Percentiles rank a stretch among this genome's conserved stretches.
Evolutionary conservation across 2,888 invertebrate species (phyloP).

Genomic region (Megastigmus dorsalis): DNA sequence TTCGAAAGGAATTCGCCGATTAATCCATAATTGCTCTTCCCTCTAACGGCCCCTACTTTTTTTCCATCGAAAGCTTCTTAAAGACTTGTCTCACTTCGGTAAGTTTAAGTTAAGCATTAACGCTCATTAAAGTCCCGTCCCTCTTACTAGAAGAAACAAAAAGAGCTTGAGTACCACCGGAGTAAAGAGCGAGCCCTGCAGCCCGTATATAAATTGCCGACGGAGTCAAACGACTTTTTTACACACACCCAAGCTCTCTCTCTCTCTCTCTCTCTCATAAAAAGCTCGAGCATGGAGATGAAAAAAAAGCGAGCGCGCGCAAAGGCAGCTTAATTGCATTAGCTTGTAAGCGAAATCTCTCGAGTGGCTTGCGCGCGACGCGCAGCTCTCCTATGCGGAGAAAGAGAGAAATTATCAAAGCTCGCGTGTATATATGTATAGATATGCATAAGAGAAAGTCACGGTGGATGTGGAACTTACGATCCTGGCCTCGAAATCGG

Average conservation of each 20-base stretch:
- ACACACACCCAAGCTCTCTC: not conserved
- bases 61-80: conserved; percentile 21
- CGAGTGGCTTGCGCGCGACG: not conserved
- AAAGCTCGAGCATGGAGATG: not conserved
- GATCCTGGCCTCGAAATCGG: conserved; percentile 49
- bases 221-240: not conserved
- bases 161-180: not conserved
- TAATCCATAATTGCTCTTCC: conserved; percentile 29
- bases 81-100: not conserved
- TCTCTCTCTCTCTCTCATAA: not conserved
- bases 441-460: no score
- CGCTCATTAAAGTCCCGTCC: conserved; percentile 13
- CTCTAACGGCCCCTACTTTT: not conserved
- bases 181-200: not conserved
- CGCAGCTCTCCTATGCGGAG: not conserved
- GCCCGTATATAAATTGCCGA: not conserved
- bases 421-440: no score
- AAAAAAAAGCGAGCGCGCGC: not conserved
- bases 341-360: not conserved
- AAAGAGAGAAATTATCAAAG: no score
- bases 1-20: conserved; percentile 30
- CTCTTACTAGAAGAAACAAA: no score
- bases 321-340: not conserved
- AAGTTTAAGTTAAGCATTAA: not conserved
- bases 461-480: conserved; percentile 42